Percentiles rank a stretch among this genome's conserved stretches.
Conservation (phyloP, 2,888 invertebrate genomes). For the Lamellibrachia satsuma region DNA sequence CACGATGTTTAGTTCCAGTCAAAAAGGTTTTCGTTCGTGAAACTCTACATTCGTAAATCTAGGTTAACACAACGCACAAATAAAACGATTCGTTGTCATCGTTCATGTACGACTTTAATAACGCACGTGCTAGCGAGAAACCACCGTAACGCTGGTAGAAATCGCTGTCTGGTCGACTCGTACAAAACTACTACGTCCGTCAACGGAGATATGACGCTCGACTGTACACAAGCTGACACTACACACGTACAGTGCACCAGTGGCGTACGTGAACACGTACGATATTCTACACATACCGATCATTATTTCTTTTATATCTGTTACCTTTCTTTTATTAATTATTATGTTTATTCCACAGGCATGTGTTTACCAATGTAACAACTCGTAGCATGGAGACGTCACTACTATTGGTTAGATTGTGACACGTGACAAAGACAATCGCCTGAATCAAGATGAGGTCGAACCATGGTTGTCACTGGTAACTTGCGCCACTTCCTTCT, state of each 20-base stretch:
- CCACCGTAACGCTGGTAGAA: background rate
- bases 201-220: conserved; percentile 17
- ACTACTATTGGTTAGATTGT: background rate
- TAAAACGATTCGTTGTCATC: background rate
- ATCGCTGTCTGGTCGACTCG: background rate
- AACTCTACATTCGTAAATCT: background rate
- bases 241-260: background rate
- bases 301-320: background rate
- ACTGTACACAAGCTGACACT: background rate
- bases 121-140: background rate
- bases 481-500: background rate
- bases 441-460: too few species aligned
- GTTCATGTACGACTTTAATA: background rate
- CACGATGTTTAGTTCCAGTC: background rate
- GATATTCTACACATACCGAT: conserved; percentile 9
- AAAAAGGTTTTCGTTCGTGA: background rate
- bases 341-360: background rate
- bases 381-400: background rate
- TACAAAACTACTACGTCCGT: conserved; percentile 3
- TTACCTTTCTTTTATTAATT: background rate
- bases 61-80: background rate
- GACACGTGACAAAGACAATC: background rate
- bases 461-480: background rate
- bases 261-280: background rate
- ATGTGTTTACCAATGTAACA: background rate